Evolutionary conservation across 2,888 invertebrate genomes (phyloP).

Genomic region (Synergus umbraculus): DNA sequence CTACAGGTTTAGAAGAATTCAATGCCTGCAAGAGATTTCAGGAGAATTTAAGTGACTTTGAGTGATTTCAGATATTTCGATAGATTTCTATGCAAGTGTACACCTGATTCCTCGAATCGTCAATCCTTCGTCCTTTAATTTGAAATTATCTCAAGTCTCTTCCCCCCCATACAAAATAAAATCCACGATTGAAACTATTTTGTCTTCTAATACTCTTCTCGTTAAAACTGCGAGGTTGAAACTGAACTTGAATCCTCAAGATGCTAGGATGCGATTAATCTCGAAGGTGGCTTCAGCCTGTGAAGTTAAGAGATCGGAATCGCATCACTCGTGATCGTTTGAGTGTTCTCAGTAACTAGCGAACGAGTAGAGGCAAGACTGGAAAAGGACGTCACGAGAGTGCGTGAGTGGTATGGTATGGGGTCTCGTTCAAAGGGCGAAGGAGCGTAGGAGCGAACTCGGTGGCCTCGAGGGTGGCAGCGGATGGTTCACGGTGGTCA

Average conservation of each 20-base stretch:
- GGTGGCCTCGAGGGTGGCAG: constrained; percentile 41
- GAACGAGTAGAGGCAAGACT: neutral
- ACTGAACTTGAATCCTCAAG: neutral
- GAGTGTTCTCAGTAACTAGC: constrained; percentile 39
- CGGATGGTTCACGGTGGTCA: constrained; percentile 42
- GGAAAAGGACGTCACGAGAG: constrained; percentile 25
- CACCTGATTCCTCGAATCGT: too few relatives aligned
- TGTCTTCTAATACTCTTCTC: too few relatives aligned
- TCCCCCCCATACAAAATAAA: too few relatives aligned
- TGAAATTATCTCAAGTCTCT: too few relatives aligned
- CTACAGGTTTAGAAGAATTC: too few relatives aligned
- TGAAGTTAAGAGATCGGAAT: constrained; percentile 30
- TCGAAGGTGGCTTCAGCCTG: neutral
- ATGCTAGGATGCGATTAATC: neutral
- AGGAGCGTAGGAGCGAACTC: constrained; percentile 39
- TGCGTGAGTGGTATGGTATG: constrained; percentile 31
- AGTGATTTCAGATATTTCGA: too few relatives aligned
- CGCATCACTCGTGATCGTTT: constrained; percentile 40
- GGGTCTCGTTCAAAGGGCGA: constrained; percentile 39
- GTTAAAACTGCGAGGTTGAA: neutral
- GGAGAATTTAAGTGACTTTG: too few relatives aligned
- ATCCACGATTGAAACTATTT: too few relatives aligned
- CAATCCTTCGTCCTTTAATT: too few relatives aligned
- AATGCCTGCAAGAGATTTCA: too few relatives aligned
- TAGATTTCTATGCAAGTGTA: too few relatives aligned